Base-by-base conservation (phyloP, 2,113 vertebrate species). In the Eublepharis macularius region DNA sequence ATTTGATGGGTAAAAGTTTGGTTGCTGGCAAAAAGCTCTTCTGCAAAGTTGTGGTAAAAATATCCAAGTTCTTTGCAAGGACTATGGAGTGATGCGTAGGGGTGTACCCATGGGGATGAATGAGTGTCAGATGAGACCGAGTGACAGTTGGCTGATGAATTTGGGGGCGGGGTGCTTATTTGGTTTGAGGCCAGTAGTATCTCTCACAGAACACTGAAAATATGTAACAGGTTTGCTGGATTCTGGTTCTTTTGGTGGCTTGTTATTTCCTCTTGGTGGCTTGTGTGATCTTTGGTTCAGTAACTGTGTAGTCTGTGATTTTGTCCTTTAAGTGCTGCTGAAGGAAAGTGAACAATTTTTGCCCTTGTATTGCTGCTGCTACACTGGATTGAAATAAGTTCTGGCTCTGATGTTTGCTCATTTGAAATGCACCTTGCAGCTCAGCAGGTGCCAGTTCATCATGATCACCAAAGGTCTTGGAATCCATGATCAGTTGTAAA, bases 61-160 rank as follows among this genome's bases (percentile, higher is more conserved):
- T 90, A 87, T 90, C 82, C 90, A 66, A 90, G 87, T 51, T 10
- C 70, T 63, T 76, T 87, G 91, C 1, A 85, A 78, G 75, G 86
- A 26, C 76, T 92, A 90, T 47, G 88, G 88, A 76, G 87, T 69
- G 88, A 87, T 93, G 87, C 86, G 74, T 76, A 88, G 63, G 68
- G 51, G 83, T 89, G 90, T 89, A 82, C 88, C 91, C 88, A 85
- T 89, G 70, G 89, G 86, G 85, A 87, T 90, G 89, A 92, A 92
- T 84, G 89, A 92, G 19, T 47, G 49, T 36, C 26, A 74, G 34
- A n/a, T 66, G 1, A 57, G 78, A 65, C 0, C 90, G 93, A 94
- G 81, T 91, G 93, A 86, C 87, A 92, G 87, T 81, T 85, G 94
- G 84, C 57, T 70, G 86, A 69, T 80, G 81, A 86, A 45, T 29